Evolutionary conservation across 2,888 invertebrate genomes (phyloP), one percentile per base, ranked within the genome.

Genomic region (Netelia fuscicornis): DNA sequence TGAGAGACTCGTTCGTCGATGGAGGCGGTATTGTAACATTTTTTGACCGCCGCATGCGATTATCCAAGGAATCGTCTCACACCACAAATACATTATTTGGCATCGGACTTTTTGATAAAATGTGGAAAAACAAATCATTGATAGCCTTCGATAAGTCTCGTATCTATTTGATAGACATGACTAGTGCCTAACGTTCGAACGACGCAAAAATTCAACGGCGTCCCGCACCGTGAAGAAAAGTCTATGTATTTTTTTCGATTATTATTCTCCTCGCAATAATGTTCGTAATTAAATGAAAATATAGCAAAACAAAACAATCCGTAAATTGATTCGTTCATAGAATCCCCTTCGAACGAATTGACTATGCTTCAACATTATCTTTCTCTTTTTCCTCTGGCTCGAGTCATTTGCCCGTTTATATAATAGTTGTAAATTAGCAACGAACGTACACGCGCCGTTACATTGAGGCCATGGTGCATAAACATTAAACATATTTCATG

Each of bases 221-320:
- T 72, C 80, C 65, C 60, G 80, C 80, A 65, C 80, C 65, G 42
- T 23, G 48, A 64, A 37, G 42, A 84, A 67, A 84, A 79, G 52
- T 68, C 23, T 75, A 74, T 52, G 37, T 68, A 37, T 68, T 60
- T 74, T 30, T 62, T 74, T 71, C 64, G 44, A 30, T 83, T 48
- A 48, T 48, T 48, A 48, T 58, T 23, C 0, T 58, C n/a, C 17
- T 17, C 20, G 9, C 20, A 6, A 9, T 20, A 20, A 58, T 20
- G 9, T 58, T 58, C 10, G 13, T 48, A 23, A 13, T 54, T 54
- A 23, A 48, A n/a, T 23, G 17, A 72, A 25, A 65, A 25, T 58
- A 64, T 67, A 74, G 37, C n/a, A 54, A 54, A 68, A 81, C 42
- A 25, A 58, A 17, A 60, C 11, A 17, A 3, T 68, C n/a, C 25